Conservation (phyloP, 2,113 vertebrate species). For the Panthera uncia region DNA sequence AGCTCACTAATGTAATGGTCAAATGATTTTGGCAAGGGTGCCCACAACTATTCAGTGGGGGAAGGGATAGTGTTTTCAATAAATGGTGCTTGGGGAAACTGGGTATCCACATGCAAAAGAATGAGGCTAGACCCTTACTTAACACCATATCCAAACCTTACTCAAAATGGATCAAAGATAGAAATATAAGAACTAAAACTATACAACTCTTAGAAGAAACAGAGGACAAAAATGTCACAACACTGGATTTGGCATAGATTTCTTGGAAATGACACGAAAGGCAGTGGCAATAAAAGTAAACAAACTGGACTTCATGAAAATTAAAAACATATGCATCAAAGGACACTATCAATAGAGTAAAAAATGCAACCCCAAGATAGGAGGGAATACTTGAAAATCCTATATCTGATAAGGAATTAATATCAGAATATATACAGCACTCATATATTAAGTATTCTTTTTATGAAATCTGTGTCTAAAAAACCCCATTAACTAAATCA, state of each 20-base stretch:
- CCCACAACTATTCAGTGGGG: neutral
- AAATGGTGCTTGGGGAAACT: neutral
- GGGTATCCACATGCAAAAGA: neutral
- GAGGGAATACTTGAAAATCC: slow-evolving; percentile 25
- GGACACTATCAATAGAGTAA: neutral
- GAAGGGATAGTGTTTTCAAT: neutral
- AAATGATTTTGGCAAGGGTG: neutral
- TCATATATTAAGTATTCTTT: neutral
- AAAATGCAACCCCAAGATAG: neutral
- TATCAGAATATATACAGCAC: neutral
- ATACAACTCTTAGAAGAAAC: neutral
- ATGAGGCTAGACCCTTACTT: neutral
- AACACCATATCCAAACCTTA: neutral
- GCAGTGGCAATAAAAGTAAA: neutral
- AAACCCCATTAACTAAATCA: neutral
- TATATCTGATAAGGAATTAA: neutral
- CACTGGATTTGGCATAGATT: neutral
- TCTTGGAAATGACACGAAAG: neutral
- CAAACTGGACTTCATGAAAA: slow-evolving; percentile 27
- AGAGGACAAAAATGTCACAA: neutral
- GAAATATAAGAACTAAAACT: neutral
- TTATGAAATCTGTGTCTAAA: neutral
- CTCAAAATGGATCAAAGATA: neutral
- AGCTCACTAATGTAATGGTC: neutral
- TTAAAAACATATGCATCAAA: neutral